These are phyloP conservation scores for Peromyscus californicus DNA, from an alignment of 2,113 vertebrate genomes.

Conservation along the genomic window DNA sequence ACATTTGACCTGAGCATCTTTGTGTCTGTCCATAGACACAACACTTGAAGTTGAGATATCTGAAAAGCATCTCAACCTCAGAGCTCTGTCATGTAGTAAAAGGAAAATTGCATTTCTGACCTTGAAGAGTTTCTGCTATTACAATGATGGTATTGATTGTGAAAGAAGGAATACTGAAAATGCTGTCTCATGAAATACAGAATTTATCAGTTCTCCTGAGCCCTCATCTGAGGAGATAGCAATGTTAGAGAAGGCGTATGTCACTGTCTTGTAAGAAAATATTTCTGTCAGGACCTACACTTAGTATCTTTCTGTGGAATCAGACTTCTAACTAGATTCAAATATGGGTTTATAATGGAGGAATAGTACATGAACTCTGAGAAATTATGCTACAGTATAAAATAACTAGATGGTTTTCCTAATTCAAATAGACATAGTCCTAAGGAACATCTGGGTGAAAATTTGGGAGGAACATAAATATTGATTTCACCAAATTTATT, in stretches of 20 bases:
- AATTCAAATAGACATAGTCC: background rate
- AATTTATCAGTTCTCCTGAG: background rate
- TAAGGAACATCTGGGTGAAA: background rate
- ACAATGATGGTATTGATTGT: background rate
- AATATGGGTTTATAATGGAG: accelerated
- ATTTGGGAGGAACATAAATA: background rate
- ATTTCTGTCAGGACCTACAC: background rate
- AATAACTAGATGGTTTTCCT: background rate
- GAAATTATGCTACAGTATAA: background rate
- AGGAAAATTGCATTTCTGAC: background rate
- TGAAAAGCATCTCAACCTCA: background rate
- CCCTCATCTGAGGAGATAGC: background rate
- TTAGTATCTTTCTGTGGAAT: background rate
- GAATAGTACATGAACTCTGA: background rate
- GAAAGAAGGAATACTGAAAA: background rate
- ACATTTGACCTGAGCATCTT: background rate
- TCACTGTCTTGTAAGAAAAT: background rate
- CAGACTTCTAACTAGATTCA: background rate
- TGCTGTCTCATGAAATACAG: too few species aligned
- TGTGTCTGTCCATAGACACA: background rate
- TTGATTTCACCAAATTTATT: background rate
- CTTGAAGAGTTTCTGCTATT: background rate
- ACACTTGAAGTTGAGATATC: background rate
- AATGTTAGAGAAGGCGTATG: background rate
- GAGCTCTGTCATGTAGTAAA: background rate